phyloP scores from a whole-genome alignment of 1,140 invertebrate genomes.

The Apis cerana region DNA sequence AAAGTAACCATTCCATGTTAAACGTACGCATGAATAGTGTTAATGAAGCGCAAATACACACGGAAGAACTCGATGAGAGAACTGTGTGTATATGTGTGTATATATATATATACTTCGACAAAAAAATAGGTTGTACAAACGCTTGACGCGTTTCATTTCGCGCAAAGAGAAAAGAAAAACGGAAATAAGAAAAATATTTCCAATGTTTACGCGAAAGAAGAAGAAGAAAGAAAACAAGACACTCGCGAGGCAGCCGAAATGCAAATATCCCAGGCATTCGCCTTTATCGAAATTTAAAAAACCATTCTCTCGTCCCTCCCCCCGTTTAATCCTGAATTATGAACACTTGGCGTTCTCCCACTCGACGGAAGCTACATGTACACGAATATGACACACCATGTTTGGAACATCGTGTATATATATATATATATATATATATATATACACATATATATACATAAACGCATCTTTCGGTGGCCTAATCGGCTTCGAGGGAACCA shows the following conservation, averaged over 20 bases:
- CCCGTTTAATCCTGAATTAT: background rate
- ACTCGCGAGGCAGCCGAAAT: background rate
- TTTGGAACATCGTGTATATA: constrained; percentile 8
- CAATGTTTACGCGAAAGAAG: too few species aligned
- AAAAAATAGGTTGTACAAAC: background rate
- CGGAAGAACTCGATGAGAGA: too few species aligned
- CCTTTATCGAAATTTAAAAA: background rate
- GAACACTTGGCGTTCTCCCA: background rate
- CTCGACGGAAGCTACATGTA: too few species aligned
- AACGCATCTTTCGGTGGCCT: constrained; percentile 8
- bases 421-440: too few species aligned
- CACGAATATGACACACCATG: background rate
- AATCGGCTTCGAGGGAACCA: constrained; percentile 27
- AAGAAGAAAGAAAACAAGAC: too few species aligned
- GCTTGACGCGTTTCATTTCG: too few species aligned
- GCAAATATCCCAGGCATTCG: background rate
- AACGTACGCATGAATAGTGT: background rate
- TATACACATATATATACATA: background rate
- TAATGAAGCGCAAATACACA: background rate
- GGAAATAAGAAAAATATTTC: too few species aligned
- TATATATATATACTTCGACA: too few species aligned
- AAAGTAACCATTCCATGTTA: background rate
- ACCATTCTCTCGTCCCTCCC: background rate
- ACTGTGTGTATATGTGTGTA: rapidly evolving
- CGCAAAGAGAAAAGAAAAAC: too few species aligned